These are phyloP conservation scores for Tenthredo amoena DNA, from an alignment of 2,888 invertebrate genomes.

Conservation along the genomic window DNA sequence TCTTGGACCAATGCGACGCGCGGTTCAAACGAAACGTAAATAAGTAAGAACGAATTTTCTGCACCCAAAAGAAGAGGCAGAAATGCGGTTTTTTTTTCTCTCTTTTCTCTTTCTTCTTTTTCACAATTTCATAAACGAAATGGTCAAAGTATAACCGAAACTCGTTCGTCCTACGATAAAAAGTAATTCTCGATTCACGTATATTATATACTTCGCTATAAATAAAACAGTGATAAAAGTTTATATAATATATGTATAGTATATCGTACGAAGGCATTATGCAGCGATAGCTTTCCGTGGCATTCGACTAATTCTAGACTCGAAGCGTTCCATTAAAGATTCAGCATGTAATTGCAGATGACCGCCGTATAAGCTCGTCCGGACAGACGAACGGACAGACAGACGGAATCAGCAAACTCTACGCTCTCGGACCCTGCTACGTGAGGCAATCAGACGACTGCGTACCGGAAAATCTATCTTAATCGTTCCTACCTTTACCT, in stretches of 20 bases:
- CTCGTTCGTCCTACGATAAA: not conserved
- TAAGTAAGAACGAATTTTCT: not conserved
- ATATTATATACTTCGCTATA: not conserved
- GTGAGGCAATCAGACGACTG: conserved; percentile 69
- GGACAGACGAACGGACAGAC: conserved; percentile 21
- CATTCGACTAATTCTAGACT: conserved; percentile 77
- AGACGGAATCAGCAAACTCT: conserved; percentile 19
- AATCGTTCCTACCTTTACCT: conserved; percentile 60
- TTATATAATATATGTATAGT: conserved; percentile 1
- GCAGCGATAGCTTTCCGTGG: conserved; percentile 75
- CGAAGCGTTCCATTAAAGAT: conserved; percentile 78
- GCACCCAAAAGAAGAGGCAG: not conserved
- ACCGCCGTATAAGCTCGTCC: conserved; percentile 62
- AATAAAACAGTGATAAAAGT: not conserved
- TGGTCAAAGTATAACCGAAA: not conserved
- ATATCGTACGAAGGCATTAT: conserved; percentile 62
- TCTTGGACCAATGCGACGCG: not conserved
- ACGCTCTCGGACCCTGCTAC: conserved; percentile 54
- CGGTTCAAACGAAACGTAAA: not conserved
- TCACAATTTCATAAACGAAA: not conserved
- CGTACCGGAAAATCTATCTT: conserved; percentile 70
- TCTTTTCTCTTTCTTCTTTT: not conserved
- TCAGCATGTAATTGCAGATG: conserved; percentile 78
- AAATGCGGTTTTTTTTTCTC: not conserved
- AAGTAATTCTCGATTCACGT: not conserved